Base-by-base conservation (phyloP, 1,140 invertebrate species). In the Delia radicum region DNA sequence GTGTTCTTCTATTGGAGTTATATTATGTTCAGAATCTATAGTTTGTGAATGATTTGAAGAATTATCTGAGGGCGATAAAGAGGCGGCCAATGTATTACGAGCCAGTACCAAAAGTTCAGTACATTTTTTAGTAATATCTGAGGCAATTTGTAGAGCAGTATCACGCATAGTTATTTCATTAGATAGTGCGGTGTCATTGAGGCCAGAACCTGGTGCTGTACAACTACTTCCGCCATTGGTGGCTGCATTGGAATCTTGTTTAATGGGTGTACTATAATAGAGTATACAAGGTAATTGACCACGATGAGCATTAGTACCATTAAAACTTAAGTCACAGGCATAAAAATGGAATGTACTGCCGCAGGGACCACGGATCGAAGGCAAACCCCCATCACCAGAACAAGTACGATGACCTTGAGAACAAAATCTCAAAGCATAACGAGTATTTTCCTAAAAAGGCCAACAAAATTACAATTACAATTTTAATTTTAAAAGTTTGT, bases 221-320 rank as follows among this genome's bases (percentile, higher is more conserved):
- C n/a, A n/a, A 28, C 2, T 5, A 5, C 15, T 15, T 6, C 18
- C 63, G 15, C 3, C 71, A 21, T 7, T 74, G 18, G 1, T 29
- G 33, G 77, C 28, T 26, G 65, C 73, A 74, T 18, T 10, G 18
- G 12, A 74, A 81, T 69, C 76, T 65, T 79, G 80, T 10, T 85
- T 86, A 1, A 83, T 85, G 74, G 88, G 87, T 37, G 89, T 88
- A 79, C 84, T 85, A 81, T 95, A 96, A 86, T 99, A 99, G 6
- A 99, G 89, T 73, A 99, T 92, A 80, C 96, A 93, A 0, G 98
- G 97, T 79, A 99, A 93, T 88, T 99, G 98, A 55, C 98, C 98
- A 46, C 97, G 89, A 0, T 93, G 94, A 79, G 97, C 91, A 3
- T 96, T 98, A 0, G 97, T 96, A 74, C 96, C 97, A 87, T 98